Percentiles rank a stretch among this genome's conserved stretches.
Conservation (phyloP, 2,888 invertebrate genomes). For the Acanthosepion pharaonis region DNA sequence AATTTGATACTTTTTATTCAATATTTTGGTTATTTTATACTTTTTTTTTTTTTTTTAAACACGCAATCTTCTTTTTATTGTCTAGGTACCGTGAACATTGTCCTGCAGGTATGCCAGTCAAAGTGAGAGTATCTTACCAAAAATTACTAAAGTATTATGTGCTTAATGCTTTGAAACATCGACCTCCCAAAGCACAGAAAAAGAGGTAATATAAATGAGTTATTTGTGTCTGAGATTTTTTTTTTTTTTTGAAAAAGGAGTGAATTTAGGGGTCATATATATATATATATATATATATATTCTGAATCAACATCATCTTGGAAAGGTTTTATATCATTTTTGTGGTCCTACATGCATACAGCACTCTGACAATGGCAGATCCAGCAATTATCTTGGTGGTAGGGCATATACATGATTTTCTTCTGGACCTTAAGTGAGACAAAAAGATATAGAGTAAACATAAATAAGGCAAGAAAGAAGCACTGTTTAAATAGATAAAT, state of each 20-base stretch:
- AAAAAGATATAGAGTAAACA: too few relatives aligned
- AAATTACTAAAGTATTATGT: conserved; percentile 98
- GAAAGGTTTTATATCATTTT: too few relatives aligned
- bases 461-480: too few relatives aligned
- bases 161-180: conserved; percentile 95
- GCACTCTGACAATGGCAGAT: too few relatives aligned
- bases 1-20: neutral
- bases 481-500: too few relatives aligned
- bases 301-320: too few relatives aligned
- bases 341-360: too few relatives aligned
- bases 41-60: neutral
- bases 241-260: neutral
- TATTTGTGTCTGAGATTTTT: neutral
- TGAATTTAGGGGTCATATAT: too few relatives aligned
- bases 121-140: conserved; percentile 99
- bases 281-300: too few relatives aligned
- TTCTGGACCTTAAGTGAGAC: too few relatives aligned
- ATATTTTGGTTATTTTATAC: neutral
- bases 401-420: too few relatives aligned
- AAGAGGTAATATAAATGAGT: conserved; percentile 80
- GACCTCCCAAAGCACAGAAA: conserved; percentile 98
- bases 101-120: conserved; percentile 85
- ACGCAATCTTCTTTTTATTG: neutral
- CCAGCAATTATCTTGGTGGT: too few relatives aligned
- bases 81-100: conserved; percentile 76